Conservation (phyloP, 1,140 invertebrate species). For the Steinernema feltiae region DNA sequence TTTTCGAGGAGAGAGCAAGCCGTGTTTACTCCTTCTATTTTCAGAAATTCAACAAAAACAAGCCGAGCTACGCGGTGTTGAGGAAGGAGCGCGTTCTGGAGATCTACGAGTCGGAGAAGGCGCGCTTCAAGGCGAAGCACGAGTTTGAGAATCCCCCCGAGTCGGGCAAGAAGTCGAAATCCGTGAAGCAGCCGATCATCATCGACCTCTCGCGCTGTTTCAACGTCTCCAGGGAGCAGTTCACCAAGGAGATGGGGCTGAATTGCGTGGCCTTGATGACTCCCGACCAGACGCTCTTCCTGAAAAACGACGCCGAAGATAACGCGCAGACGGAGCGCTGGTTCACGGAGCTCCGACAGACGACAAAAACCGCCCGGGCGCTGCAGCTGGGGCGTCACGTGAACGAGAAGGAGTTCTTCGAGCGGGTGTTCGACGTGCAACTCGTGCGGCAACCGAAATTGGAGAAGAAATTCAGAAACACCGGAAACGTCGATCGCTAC, state of each 20-base stretch:
- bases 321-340: not conserved
- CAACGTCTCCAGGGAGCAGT: not conserved
- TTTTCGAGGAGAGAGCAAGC: not conserved
- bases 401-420: constrained; percentile 10
- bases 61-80: not conserved
- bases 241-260: not conserved
- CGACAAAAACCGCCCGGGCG: not conserved
- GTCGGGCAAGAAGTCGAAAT: not conserved
- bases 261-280: not conserved
- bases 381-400: not conserved
- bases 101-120: constrained; percentile 7
- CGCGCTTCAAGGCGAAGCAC: not conserved
- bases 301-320: not conserved
- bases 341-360: not conserved
- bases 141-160: not conserved
- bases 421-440: not conserved
- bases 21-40: not conserved
- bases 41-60: constrained; percentile 9
- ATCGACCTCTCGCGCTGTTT: not conserved
- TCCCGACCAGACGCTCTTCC: not conserved
- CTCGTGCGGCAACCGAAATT: not conserved
- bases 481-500: not conserved
- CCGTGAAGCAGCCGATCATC: not conserved
- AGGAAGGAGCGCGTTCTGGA: not conserved
- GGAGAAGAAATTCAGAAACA: not conserved